Percentiles rank a stretch among this genome's conserved stretches.
phyloP scores from a whole-genome alignment of 2,888 invertebrate genomes.

The Eilema caniola region DNA sequence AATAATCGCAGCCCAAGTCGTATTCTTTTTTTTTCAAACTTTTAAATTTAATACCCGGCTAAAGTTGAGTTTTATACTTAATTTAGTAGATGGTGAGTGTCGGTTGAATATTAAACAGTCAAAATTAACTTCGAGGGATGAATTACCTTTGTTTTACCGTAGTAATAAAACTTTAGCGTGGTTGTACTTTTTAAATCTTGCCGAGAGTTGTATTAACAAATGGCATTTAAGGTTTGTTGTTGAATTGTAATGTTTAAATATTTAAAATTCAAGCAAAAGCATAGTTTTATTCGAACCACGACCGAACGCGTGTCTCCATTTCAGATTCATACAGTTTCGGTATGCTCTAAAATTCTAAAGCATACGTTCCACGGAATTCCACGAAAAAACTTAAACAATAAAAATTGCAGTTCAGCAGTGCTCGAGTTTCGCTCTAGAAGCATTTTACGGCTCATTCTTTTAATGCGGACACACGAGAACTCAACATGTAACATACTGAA shows the following conservation, averaged over 20 bases:
- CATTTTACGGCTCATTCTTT: constrained; percentile 40
- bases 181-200: constrained; percentile 31
- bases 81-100: constrained; percentile 55
- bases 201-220: constrained; percentile 24
- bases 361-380: constrained; percentile 19
- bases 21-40: constrained; percentile 53
- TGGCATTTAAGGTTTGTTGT: constrained; percentile 6
- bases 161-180: constrained; percentile 42
- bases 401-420: constrained; percentile 30
- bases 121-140: constrained; percentile 51
- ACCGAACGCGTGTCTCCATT: not conserved
- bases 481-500: constrained; percentile 41
- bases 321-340: not conserved
- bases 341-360: constrained; percentile 19
- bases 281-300: not conserved
- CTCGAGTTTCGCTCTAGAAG: constrained; percentile 13
- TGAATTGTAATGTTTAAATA: not conserved
- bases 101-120: constrained; percentile 65
- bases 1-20: constrained; percentile 46
- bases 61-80: constrained; percentile 56
- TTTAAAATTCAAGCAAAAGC: not conserved
- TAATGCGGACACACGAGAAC: constrained; percentile 40
- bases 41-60: constrained; percentile 55
- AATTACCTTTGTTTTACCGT: constrained; percentile 48
- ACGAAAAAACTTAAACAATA: constrained; percentile 41